Conservation (phyloP, 1,140 invertebrate species). For the Heliconius congener region DNA sequence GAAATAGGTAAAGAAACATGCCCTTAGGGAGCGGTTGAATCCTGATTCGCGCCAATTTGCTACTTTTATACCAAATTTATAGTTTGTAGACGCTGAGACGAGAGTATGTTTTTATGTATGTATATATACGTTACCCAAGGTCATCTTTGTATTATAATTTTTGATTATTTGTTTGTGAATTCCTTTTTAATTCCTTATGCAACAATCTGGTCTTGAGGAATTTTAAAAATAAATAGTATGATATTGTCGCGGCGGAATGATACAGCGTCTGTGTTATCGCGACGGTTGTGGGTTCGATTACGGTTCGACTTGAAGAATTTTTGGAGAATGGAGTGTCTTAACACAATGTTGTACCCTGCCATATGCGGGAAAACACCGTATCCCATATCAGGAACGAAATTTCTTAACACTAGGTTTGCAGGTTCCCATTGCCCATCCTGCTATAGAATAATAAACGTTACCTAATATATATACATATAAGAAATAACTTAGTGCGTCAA, state of each 20-base stretch:
- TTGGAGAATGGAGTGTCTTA: too few relatives aligned
- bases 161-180: not conserved
- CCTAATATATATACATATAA: too few relatives aligned
- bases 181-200: not conserved
- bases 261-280: not conserved
- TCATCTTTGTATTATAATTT: not conserved
- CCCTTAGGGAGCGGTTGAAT: conserved; percentile 39
- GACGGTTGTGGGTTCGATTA: not conserved
- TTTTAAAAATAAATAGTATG: too few relatives aligned
- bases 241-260: too few relatives aligned
- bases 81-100: conserved; percentile 1
- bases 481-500: too few relatives aligned
- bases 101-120: not conserved
- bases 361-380: too few relatives aligned
- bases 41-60: conserved; percentile 42
- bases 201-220: not conserved
- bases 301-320: not conserved
- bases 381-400: too few relatives aligned
- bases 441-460: too few relatives aligned
- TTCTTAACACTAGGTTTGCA: too few relatives aligned
- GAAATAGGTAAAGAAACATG: conserved; percentile 30
- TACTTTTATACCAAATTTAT: conserved; percentile 28
- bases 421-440: too few relatives aligned
- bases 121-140: not conserved
- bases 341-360: too few relatives aligned